phyloP scores from a whole-genome alignment of 2,113 vertebrate species.

The Thunnus maccoyii region DNA sequence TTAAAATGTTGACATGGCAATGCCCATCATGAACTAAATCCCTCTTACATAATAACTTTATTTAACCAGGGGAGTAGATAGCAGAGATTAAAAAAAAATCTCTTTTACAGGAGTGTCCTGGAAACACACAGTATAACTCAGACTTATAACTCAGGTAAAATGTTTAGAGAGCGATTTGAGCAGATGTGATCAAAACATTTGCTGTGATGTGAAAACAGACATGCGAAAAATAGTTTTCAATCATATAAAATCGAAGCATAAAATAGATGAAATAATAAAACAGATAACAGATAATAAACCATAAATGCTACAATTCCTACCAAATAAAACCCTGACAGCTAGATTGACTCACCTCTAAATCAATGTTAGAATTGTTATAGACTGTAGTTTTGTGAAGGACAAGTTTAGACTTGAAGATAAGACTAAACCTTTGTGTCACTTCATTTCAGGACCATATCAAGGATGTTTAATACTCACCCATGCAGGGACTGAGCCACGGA shows the following conservation, averaged over 20 bases:
- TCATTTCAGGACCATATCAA: slow-evolving; percentile 47
- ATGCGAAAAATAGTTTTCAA: background rate
- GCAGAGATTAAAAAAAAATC: slow-evolving; percentile 50
- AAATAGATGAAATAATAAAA: background rate
- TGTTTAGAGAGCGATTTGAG: background rate
- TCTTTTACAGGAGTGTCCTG: background rate
- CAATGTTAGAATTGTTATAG: background rate
- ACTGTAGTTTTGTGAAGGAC: background rate
- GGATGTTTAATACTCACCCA: slow-evolving; percentile 38
- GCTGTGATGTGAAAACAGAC: background rate
- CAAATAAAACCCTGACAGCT: background rate
- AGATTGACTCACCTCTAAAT: background rate
- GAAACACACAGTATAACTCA: background rate
- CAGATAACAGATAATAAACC: background rate
- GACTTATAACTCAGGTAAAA: background rate
- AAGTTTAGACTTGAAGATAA: background rate
- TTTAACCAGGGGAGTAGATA: slow-evolving; percentile 45
- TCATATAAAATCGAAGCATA: background rate
- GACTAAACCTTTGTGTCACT: background rate
- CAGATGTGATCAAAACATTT: background rate
- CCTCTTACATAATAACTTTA: slow-evolving; percentile 63
- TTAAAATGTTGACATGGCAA: slow-evolving; percentile 16
- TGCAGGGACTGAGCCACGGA: slow-evolving; percentile 47
- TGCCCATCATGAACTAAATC: slow-evolving; percentile 43
- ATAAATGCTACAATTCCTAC: background rate